Evolutionary conservation across 2,113 vertebrate genomes (phyloP).

Genomic region (Cnemophilus loriae): DNA sequence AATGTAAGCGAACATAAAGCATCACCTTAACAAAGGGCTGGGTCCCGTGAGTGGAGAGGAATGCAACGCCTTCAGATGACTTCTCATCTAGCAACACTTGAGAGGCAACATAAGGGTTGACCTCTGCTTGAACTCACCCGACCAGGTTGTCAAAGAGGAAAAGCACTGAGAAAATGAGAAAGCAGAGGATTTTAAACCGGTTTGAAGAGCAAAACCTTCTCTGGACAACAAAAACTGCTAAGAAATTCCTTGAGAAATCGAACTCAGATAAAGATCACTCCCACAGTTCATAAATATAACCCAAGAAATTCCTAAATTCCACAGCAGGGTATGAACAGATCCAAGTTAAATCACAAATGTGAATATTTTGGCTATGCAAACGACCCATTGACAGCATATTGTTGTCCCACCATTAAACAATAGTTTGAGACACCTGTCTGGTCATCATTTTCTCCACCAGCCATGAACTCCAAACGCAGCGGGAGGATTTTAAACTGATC

Average conservation of each 20-base stretch:
- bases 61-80: not conserved
- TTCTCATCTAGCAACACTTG: not conserved
- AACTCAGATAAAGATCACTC: not conserved
- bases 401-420: not conserved
- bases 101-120: not conserved
- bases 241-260: not conserved
- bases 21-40: not conserved
- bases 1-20: not conserved
- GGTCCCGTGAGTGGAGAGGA: not conserved
- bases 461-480: not conserved
- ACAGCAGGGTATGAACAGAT: not conserved
- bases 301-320: not conserved
- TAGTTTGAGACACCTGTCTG: not conserved
- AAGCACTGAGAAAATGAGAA: not conserved
- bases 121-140: not conserved
- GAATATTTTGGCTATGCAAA: not conserved
- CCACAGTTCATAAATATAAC: not conserved
- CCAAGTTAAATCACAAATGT: not conserved
- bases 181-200: not conserved
- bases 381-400: not conserved
- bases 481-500: not conserved
- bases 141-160: not conserved
- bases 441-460: not conserved
- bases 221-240: not conserved
- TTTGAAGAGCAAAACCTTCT: not conserved